Evolutionary conservation across 1,140 invertebrate species (phyloP).

Genomic region (Bradynema listronoti): DNA sequence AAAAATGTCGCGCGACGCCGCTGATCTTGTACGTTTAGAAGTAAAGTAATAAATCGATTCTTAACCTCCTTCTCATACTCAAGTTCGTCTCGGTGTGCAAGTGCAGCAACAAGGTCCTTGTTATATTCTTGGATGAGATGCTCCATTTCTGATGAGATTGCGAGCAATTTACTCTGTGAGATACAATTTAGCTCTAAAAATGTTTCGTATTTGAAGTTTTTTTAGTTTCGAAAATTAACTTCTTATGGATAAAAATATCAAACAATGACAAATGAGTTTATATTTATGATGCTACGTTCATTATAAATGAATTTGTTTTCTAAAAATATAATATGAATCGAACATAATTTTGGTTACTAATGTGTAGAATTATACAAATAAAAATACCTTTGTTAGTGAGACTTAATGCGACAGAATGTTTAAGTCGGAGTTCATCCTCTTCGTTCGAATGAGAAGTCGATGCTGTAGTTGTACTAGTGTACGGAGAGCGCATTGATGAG

Average conservation of each 20-base stretch:
- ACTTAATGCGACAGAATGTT: slow-evolving; percentile 37
- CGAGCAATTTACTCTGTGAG: slow-evolving; percentile 49
- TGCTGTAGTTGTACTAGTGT: too few relatives aligned
- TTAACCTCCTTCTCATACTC: slow-evolving; percentile 98
- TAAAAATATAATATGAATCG: too few relatives aligned
- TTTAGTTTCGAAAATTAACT: too few relatives aligned
- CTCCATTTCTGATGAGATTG: slow-evolving; percentile 53
- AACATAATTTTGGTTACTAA: too few relatives aligned
- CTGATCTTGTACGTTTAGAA: slow-evolving; percentile 90
- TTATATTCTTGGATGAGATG: slow-evolving; percentile 54
- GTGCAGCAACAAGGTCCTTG: slow-evolving; percentile 57
- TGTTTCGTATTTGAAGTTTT: too few relatives aligned
- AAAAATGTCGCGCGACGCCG: too few relatives aligned
- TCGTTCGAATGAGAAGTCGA: slow-evolving; percentile 20
- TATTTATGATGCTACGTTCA: too few relatives aligned
- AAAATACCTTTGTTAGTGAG: slow-evolving; percentile 37
- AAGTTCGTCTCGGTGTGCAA: slow-evolving; percentile 77
- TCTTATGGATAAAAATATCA: too few relatives aligned
- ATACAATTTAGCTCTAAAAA: slow-evolving; percentile 45
- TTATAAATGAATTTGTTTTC: too few relatives aligned
- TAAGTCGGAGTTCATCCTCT: slow-evolving; percentile 41
- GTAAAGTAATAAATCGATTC: slow-evolving; percentile 93
- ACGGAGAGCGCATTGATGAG: slow-evolving; percentile 56
- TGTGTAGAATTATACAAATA: slow-evolving; percentile 1
- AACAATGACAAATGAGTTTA: too few relatives aligned